These are phyloP conservation scores for Hystrix brachyura DNA, from an alignment of 2,113 vertebrate genomes.

Conservation along the genomic window DNA sequence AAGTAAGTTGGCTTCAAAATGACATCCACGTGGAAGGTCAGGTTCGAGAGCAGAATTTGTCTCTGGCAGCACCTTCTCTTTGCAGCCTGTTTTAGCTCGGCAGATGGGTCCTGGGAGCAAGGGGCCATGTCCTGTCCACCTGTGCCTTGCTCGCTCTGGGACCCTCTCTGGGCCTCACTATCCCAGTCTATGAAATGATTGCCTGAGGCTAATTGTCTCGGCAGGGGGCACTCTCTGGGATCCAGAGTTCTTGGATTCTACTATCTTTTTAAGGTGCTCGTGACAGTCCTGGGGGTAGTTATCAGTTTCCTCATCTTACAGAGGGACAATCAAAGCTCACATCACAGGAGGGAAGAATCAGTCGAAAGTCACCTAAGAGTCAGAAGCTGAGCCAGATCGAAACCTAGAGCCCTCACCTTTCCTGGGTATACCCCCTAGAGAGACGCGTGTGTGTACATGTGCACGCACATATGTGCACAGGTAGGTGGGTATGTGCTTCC, in stretches of 20 bases:
- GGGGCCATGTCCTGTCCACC: background rate
- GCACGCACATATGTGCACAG: background rate
- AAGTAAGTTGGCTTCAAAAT: slow-evolving; percentile 38
- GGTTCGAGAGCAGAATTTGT: background rate
- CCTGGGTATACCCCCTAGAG: background rate
- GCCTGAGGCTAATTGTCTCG: background rate
- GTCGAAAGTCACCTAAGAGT: background rate
- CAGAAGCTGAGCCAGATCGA: background rate
- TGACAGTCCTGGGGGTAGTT: too few species aligned
- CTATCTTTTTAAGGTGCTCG: background rate
- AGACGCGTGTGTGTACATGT: background rate
- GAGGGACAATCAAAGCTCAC: background rate
- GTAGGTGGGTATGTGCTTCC: background rate
- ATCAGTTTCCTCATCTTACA: background rate
- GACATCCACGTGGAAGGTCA: background rate
- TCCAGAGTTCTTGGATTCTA: background rate
- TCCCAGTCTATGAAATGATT: background rate
- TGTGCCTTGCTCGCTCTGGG: background rate
- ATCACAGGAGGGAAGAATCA: background rate
- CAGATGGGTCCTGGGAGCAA: background rate
- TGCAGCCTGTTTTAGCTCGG: background rate
- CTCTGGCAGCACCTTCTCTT: background rate
- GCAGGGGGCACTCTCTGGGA: background rate
- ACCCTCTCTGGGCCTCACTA: background rate
- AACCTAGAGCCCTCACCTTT: slow-evolving; percentile 7